Evolutionary conservation across 2,888 invertebrate species (phyloP).

Genomic region (Ochropleura plecta): DNA sequence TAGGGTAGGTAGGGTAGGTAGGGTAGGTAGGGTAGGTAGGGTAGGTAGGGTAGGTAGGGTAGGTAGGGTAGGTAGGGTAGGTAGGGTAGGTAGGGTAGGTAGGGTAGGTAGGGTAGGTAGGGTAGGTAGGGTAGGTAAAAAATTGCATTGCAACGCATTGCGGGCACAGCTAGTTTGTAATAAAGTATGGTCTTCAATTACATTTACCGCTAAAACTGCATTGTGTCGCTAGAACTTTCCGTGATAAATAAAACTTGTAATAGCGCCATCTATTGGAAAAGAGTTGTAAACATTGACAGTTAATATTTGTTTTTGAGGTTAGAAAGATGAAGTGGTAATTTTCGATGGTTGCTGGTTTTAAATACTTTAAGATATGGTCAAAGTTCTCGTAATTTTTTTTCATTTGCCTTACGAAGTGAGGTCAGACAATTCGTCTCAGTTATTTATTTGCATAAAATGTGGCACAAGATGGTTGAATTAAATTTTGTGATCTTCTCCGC

Average conservation of each 20-base stretch:
- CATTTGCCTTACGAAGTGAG: background rate
- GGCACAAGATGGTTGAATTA: slow-evolving; percentile 19
- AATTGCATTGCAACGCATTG: no score
- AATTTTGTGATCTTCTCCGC: slow-evolving; percentile 17
- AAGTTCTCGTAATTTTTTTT: background rate
- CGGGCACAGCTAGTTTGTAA: no score
- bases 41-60: no score
- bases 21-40: no score
- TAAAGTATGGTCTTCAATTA: slow-evolving; percentile 9
- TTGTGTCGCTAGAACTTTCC: background rate
- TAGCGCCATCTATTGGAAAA: slow-evolving; percentile 40
- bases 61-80: no score
- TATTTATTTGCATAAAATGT: slow-evolving; percentile 34
- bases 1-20: no score
- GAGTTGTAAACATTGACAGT: background rate
- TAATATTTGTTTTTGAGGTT: background rate
- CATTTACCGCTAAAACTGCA: slow-evolving; percentile 18
- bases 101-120: no score
- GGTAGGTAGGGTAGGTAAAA: no score
- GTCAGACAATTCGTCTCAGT: background rate
- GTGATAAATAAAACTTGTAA: background rate
- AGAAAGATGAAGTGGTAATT: background rate
- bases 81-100: no score
- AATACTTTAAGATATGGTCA: background rate
- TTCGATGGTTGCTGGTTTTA: background rate